Evolutionary conservation across 2,888 invertebrate genomes (phyloP).

Genomic region (Chrysotoxum bicinctum): DNA sequence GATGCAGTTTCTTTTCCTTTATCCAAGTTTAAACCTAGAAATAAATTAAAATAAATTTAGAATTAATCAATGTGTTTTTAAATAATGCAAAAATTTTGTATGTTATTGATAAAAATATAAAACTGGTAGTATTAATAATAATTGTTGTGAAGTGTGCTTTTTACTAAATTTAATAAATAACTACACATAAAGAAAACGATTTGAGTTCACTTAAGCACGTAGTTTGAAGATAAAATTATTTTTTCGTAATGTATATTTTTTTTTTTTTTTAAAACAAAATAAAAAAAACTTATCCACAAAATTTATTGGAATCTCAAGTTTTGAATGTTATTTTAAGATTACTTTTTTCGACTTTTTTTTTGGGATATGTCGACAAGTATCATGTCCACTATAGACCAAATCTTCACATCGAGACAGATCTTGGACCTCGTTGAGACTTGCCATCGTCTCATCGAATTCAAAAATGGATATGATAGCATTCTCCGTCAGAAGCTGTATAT

Average conservation of each 20-base stretch:
- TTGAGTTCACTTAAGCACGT: background rate
- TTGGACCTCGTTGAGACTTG: too few species aligned
- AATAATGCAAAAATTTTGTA: background rate
- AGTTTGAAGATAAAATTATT: background rate
- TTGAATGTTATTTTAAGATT: too few species aligned
- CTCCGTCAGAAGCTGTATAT: too few species aligned
- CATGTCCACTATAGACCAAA: too few species aligned
- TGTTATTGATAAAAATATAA: background rate
- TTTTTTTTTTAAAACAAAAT: too few species aligned
- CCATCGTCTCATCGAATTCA: too few species aligned
- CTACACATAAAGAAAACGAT: background rate
- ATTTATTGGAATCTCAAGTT: too few species aligned
- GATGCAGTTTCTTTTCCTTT: constrained; percentile 55
- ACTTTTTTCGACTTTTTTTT: too few species aligned
- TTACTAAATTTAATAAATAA: background rate
- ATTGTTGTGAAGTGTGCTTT: background rate
- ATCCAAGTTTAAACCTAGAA: constrained; percentile 56
- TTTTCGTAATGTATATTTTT: background rate
- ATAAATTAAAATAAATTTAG: background rate
- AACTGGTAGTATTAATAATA: background rate
- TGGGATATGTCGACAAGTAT: too few species aligned
- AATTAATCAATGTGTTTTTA: background rate
- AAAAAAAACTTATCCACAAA: too few species aligned
- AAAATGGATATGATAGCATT: too few species aligned
- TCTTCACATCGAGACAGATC: too few species aligned